Base-by-base conservation (phyloP, 2,888 invertebrate species). In the Calameuta idolon region DNA sequence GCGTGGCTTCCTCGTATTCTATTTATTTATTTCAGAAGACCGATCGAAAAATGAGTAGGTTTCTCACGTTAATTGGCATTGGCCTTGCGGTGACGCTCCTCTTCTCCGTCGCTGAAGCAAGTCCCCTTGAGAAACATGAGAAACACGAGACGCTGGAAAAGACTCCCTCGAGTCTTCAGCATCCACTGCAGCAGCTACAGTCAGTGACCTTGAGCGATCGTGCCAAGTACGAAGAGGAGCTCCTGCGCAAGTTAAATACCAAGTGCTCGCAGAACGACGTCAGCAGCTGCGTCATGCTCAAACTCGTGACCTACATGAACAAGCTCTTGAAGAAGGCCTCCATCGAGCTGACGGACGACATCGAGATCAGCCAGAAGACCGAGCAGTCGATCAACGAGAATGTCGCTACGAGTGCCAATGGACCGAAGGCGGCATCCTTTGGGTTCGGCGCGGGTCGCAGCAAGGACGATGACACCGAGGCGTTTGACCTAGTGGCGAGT, bases 241-340 rank as follows among this genome's bases (percentile, higher is more conserved):
- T 97, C 15, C 92, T 96, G 84, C 94, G 95, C 74, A 96, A 96
- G 84, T 92, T 97, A 69, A 96, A 96, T 88, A 92, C 93, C 84
- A 96, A 96, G 93, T 97, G 97, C 89, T 94, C 95, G 5, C 94
- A 95, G 83, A 94, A 95, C 77, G 97, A 97, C 87, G 94, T 96
- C 74, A 95, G 96, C 69, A 95, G 97, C 12, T 97, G 97, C 90
- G 95, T 96, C 89, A 96, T 97, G 93, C 93, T 96, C 33, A 97
- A 97, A 91, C 91, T 97, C 85, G 95, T 97, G 69, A 95, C 96
- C 31, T 97, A 96, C 90, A 96, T 97, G 92, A 97, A 97, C 92
- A 93, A 95, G 82, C 94, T 96, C 92, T 93, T 97, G 88, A 95
- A 96, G 90, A 97, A 96, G 83, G 95, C 96, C 0, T 94, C 95